Conservation (phyloP, 2,888 invertebrate genomes). For the Lamproptera curius region DNA sequence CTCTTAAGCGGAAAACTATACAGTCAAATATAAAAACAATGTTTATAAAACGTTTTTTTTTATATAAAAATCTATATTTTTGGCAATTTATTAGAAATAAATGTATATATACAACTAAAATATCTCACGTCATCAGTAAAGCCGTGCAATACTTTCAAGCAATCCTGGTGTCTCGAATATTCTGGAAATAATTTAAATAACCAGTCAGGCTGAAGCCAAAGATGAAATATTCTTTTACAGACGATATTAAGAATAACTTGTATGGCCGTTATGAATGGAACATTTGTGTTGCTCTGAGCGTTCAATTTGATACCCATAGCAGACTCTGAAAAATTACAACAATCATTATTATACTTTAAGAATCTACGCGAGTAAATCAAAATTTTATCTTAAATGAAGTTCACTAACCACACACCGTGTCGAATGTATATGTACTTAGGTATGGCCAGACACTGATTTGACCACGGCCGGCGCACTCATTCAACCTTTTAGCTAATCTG, state of each 20-base stretch:
- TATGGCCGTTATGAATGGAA: constrained; percentile 50
- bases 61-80: not conserved
- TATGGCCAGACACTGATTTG: constrained; percentile 73
- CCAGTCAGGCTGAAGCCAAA: constrained; percentile 73
- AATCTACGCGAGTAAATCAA: too few species aligned
- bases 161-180: constrained; percentile 69
- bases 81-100: not conserved
- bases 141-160: constrained; percentile 74
- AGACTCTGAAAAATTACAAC: constrained; percentile 58
- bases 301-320: constrained; percentile 62
- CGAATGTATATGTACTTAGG: constrained; percentile 77
- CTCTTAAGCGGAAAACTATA: too few species aligned
- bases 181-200: constrained; percentile 74
- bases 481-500: constrained; percentile 63
- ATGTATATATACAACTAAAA: not conserved
- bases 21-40: too few species aligned
- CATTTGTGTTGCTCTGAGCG: constrained; percentile 49
- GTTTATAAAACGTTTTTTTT: too few species aligned
- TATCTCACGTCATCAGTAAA: constrained; percentile 72
- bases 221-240: constrained; percentile 59
- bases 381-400: not conserved
- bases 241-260: constrained; percentile 43
- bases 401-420: constrained; percentile 80
- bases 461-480: constrained; percentile 32
- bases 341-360: too few species aligned